Evolutionary conservation across 2,888 invertebrate genomes (phyloP).

Genomic region (Piscicola geometra): DNA sequence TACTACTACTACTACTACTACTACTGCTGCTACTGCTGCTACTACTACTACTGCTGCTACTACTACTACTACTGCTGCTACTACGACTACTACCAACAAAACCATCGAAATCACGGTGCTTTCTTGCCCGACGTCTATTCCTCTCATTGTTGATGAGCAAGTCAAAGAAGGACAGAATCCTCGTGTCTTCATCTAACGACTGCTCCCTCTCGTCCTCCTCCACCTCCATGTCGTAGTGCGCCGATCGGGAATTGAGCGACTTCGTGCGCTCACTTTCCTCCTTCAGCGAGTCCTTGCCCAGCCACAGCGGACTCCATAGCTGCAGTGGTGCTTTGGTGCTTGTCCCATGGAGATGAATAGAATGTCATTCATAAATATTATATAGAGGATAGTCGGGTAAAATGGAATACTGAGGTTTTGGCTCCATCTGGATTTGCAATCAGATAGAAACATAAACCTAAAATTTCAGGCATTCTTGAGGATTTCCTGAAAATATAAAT

Average conservation of each 20-base stretch:
- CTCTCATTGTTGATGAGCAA: conserved; percentile 80
- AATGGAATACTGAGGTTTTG: too few species aligned
- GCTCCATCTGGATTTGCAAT: too few species aligned
- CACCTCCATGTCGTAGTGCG: background rate
- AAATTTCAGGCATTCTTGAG: too few species aligned
- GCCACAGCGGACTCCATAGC: conserved; percentile 72
- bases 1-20: background rate
- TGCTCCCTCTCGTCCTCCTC: conserved; percentile 62
- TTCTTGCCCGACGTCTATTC: background rate
- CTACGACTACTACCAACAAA: background rate
- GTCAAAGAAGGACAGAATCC: conserved; percentile 96
- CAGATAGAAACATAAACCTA: too few species aligned
- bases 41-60: conserved; percentile 20
- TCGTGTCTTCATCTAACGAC: conserved; percentile 75
- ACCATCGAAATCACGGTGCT: background rate
- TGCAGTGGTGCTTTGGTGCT: too few species aligned
- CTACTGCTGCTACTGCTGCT: background rate
- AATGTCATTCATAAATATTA: too few species aligned
- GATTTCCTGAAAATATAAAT: too few species aligned
- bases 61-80: background rate
- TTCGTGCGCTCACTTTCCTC: background rate
- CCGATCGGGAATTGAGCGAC: background rate
- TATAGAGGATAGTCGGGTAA: too few species aligned
- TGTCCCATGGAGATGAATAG: too few species aligned
- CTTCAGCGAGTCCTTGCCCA: background rate